Conservation (phyloP, 2,113 vertebrate genomes). For the Cololabis saira region DNA sequence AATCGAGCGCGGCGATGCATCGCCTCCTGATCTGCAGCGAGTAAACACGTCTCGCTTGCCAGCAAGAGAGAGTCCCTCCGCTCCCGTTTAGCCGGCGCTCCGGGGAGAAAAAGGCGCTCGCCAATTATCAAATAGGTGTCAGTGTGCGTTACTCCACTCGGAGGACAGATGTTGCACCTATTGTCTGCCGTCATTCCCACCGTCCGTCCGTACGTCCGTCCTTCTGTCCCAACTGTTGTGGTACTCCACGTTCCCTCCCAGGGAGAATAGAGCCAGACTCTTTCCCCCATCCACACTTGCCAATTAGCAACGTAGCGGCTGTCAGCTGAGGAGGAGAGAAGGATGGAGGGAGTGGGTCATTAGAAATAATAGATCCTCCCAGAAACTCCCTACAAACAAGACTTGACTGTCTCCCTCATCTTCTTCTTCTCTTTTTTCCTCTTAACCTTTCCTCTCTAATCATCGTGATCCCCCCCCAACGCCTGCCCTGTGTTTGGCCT, state of each 20-base stretch:
- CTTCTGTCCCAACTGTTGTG: constrained; percentile 17
- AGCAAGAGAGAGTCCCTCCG: constrained; percentile 55
- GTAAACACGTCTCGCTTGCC: constrained; percentile 64
- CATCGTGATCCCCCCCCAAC: constrained; percentile 13
- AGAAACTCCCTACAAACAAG: constrained; percentile 51
- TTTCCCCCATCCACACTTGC: constrained; percentile 65
- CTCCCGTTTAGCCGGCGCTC: constrained; percentile 64
- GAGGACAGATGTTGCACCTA: constrained; percentile 70
- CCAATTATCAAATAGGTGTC: constrained; percentile 80
- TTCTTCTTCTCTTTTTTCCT: constrained; percentile 5
- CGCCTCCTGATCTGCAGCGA: constrained; percentile 57
- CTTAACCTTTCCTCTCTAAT: constrained; percentile 52
- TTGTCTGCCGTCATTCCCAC: constrained; percentile 24
- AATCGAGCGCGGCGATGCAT: constrained; percentile 18
- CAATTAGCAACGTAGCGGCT: constrained; percentile 73
- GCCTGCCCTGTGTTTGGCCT: constrained; percentile 31
- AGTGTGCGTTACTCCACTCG: constrained; percentile 59
- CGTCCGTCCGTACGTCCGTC: constrained; percentile 11
- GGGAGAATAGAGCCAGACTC: constrained; percentile 67
- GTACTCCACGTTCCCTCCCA: constrained; percentile 55
- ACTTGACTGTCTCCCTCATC: constrained; percentile 35
- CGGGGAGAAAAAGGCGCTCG: constrained; percentile 64
- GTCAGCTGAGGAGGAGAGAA: constrained; percentile 67
- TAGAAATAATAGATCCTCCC: constrained; percentile 56
- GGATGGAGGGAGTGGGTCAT: constrained; percentile 31